Conservation (phyloP, 2,888 invertebrate genomes). For the Caenorhabditis sulstoni region DNA sequence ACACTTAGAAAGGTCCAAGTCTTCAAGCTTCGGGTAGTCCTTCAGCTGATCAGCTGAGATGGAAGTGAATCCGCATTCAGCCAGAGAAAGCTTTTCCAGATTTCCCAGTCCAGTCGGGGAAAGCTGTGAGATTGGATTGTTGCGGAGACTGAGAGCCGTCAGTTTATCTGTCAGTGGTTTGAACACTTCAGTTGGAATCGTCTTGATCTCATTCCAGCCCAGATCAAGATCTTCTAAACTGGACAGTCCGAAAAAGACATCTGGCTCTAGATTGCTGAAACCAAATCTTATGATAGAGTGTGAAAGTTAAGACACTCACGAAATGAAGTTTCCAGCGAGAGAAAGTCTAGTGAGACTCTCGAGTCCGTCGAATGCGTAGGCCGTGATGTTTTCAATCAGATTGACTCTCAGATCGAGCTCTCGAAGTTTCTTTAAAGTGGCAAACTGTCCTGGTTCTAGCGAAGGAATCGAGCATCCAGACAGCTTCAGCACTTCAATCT, state of each 20-base stretch:
- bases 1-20: slow-evolving; percentile 72
- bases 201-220: slow-evolving; percentile 84
- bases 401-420: slow-evolving; percentile 89
- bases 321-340: slow-evolving; percentile 84
- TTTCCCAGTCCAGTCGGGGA: slow-evolving; percentile 59
- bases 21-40: slow-evolving; percentile 63
- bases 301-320: slow-evolving; percentile 38
- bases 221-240: slow-evolving; percentile 90
- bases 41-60: slow-evolving; percentile 64
- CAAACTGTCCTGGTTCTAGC: slow-evolving; percentile 87
- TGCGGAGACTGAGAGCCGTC: slow-evolving; percentile 67
- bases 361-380: slow-evolving; percentile 89
- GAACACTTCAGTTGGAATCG: slow-evolving; percentile 68
- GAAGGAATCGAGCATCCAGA: slow-evolving; percentile 82
- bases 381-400: slow-evolving; percentile 87
- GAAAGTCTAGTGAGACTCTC: slow-evolving; percentile 90
- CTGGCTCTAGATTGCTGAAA: slow-evolving; percentile 84
- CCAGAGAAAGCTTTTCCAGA: slow-evolving; percentile 64
- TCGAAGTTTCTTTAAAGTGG: slow-evolving; percentile 89
- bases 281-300: neutral
- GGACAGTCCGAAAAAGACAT: slow-evolving; percentile 90
- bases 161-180: slow-evolving; percentile 63
- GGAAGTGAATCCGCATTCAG: slow-evolving; percentile 64
- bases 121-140: slow-evolving; percentile 65
- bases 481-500: slow-evolving; percentile 82